Evolutionary conservation across 1,140 invertebrate species (phyloP).

Genomic region (Eriosoma lanigerum): DNA sequence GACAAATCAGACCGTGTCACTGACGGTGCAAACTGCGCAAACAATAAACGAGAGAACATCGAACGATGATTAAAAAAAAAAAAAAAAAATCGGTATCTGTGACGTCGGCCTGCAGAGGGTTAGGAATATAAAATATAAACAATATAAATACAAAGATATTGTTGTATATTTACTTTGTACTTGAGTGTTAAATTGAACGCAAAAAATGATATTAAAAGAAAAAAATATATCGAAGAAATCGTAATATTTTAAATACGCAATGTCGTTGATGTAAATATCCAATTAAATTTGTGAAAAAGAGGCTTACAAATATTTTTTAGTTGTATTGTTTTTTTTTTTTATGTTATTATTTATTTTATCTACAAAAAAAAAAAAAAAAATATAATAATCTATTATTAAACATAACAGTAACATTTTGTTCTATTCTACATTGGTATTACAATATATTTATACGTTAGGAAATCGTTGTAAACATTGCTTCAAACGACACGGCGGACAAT

Average conservation of each 20-base stretch:
- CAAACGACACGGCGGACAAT: not conserved
- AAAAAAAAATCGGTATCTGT: not conserved
- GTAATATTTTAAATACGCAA: not conserved
- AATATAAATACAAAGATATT: not conserved
- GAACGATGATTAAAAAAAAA: no score
- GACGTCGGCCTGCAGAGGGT: not conserved
- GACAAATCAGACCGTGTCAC: constrained; percentile 18
- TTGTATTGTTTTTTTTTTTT: not conserved
- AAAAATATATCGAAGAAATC: not conserved
- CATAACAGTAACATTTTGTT: not conserved
- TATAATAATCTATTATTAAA: not conserved
- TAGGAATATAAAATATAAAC: not conserved
- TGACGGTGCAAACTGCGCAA: no score
- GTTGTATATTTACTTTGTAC: no score
- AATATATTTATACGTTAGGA: no score
- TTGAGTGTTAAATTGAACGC: not conserved
- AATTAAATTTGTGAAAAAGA: not conserved
- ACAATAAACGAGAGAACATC: no score
- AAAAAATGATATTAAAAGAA: not conserved
- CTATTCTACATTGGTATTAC: not conserved
- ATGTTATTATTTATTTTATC: no score
- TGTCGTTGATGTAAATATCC: not conserved
- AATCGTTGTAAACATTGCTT: not conserved
- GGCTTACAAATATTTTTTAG: not conserved
- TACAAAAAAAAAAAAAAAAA: not conserved